Conservation (phyloP, 2,797 vertebrate genomes). For the Carcharodon carcharias region DNA sequence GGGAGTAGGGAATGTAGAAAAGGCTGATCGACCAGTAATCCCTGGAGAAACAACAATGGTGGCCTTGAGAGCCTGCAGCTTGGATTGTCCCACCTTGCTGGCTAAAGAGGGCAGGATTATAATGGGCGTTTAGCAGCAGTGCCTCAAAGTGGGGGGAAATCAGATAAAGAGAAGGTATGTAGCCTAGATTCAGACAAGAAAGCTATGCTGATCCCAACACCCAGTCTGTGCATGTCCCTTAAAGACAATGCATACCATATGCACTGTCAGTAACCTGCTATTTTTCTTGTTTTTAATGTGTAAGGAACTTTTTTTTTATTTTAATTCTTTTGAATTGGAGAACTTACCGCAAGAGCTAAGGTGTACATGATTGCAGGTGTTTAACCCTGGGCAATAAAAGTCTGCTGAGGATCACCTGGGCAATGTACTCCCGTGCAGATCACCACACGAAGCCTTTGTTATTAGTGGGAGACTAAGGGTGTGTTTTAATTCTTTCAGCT, state of each 20-base stretch:
- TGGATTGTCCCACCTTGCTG: constrained; percentile 18
- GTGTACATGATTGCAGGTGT: constrained; percentile 40
- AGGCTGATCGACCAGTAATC: background rate
- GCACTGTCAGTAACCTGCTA: constrained; percentile 27
- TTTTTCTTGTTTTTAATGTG: constrained; percentile 35
- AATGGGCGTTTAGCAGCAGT: background rate
- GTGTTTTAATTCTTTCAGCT: constrained; percentile 17
- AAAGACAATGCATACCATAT: constrained; percentile 31
- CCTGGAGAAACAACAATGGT: background rate
- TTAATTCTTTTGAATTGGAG: constrained; percentile 34
- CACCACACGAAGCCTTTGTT: constrained; percentile 32
- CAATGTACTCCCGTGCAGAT: constrained; percentile 22
- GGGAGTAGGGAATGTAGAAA: background rate
- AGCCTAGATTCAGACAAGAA: constrained; percentile 2
- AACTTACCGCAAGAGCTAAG: constrained; percentile 18
- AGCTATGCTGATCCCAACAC: constrained; percentile 21
- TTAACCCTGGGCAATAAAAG: constrained; percentile 40
- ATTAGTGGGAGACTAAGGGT: constrained; percentile 3
- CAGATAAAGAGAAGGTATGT: constrained; percentile 19
- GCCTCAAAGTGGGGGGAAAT: constrained; percentile 7
- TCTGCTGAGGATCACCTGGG: constrained; percentile 31
- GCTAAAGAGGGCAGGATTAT: constrained; percentile 12
- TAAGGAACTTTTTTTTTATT: background rate
- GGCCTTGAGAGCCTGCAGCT: constrained; percentile 14
- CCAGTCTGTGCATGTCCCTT: constrained; percentile 25